Evolutionary conservation across 2,888 invertebrate genomes (phyloP), one percentile per base, ranked within the genome.

Genomic region (Gastracanthus pulcherrimus): DNA sequence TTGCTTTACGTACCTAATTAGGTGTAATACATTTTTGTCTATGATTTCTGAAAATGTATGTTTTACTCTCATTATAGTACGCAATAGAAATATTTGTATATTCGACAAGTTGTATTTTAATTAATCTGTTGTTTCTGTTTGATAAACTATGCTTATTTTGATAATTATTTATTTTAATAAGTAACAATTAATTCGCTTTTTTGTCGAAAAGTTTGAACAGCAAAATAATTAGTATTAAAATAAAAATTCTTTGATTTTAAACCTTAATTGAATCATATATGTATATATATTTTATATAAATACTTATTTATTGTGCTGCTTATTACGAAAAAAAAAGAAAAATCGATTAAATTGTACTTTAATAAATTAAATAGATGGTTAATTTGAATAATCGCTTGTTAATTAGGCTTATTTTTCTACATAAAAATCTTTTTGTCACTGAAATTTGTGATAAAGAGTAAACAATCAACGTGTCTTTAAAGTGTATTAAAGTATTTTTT

Each of bases 341-440:
- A 81, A 78, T 55, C 5, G 13, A 80, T 75, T 26, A 60, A 71
- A 70, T 48, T 71, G 64, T 72, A 70, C 70, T 75, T 55, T 62
- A 58, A 48, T 55, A 67, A 62, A 70, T 70, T 69, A n/a, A 77
- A 71, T 72, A 75, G 51, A 34, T 16, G 26, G 70, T 62, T 78
- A 26, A 62, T 64, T 82, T 69, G n/a, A 26, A 72, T 51, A 45
- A 76, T 67, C 19, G 58, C 62, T 77, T 69, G 67, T 72, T 72
- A 26, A 64, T 70, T 70, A 81, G 51, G 60, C 19, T 78, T 60
- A 74, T 74, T 82, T 81, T 82, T 76, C 55, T 81, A 81, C 38
- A 31, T 36, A 38, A 38, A 45, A 69, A 62, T 38, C 45, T 69
- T 67, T 72, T 77, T 58, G 26, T 66, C 45, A 60, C 67, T 26